phyloP scores from a whole-genome alignment of 1,140 invertebrate genomes.

The Phortica variegata region DNA sequence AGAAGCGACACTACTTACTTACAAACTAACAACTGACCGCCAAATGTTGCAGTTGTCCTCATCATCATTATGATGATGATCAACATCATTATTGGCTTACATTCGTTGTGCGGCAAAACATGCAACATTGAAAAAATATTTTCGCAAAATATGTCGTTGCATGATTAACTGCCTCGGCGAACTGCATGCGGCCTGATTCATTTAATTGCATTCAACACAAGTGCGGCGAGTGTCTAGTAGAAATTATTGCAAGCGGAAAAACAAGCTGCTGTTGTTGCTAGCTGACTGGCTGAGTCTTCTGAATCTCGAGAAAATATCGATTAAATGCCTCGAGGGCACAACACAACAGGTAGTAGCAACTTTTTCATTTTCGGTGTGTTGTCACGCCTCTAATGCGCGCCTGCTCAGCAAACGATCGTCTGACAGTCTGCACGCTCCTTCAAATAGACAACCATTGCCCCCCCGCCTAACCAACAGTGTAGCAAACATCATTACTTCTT shows the following conservation, averaged over 20 bases:
- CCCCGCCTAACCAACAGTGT: constrained; percentile 5
- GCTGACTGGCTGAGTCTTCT: no score
- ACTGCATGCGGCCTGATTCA: constrained; percentile 29
- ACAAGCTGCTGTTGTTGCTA: no score
- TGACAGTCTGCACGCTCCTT: no score
- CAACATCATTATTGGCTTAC: no score
- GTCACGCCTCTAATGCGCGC: constrained; percentile 5
- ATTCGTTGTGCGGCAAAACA: neutral
- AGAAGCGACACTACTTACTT: constrained; percentile 18
- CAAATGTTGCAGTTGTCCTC: constrained; percentile 22
- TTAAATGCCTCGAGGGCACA: constrained; percentile 29
- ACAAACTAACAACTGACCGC: constrained; percentile 27
- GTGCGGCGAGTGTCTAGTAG: neutral
- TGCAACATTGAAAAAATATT: constrained; percentile 13
- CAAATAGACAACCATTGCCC: no score
- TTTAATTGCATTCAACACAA: constrained; percentile 40
- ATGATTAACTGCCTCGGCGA: constrained; percentile 46
- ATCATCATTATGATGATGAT: neutral
- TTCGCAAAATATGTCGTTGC: constrained; percentile 31
- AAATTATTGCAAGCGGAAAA: no score
- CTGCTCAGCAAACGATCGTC: no score
- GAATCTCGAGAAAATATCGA: constrained; percentile 19
- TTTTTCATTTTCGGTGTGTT: neutral
- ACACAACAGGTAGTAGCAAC: constrained; percentile 30
- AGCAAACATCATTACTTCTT: neutral